Conservation (phyloP, 2,797 vertebrate genomes). For the Trachurus trachurus region DNA sequence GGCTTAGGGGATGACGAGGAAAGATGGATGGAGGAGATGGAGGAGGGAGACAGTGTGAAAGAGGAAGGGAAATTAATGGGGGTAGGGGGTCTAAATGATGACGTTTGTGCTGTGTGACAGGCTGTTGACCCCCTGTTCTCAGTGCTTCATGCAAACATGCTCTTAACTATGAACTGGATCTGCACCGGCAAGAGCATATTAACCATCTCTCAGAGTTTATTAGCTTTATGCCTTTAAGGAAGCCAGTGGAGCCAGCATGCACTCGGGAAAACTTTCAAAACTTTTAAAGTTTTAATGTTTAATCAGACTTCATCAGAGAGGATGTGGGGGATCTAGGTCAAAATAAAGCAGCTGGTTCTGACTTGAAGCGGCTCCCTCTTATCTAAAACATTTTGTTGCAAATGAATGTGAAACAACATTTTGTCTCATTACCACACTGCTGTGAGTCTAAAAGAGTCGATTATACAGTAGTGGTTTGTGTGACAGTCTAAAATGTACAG, state of each 20-base stretch:
- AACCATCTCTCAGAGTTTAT: constrained; percentile 50
- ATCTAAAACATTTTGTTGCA: background rate
- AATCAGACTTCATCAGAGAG: constrained; percentile 61
- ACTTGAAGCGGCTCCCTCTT: background rate
- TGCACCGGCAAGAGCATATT: constrained; percentile 28
- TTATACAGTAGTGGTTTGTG: no score
- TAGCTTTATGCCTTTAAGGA: constrained; percentile 48
- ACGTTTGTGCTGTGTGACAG: constrained; percentile 55
- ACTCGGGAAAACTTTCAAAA: constrained; percentile 64
- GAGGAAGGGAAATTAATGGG: constrained; percentile 13
- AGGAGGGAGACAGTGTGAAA: constrained; percentile 24
- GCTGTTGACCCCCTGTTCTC: constrained; percentile 16
- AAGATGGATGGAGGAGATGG: constrained; percentile 55
- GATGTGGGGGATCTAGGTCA: constrained; percentile 51
- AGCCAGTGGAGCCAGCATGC: constrained; percentile 46
- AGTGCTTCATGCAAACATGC: constrained; percentile 22
- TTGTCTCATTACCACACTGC: background rate
- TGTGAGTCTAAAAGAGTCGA: background rate
- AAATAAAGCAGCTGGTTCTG: constrained; percentile 38
- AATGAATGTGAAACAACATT: background rate
- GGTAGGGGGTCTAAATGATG: constrained; percentile 33
- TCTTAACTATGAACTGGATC: constrained; percentile 36
- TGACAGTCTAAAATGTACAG: no score
- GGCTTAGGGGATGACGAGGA: constrained; percentile 35
- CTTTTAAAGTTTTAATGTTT: constrained; percentile 72